Evolutionary conservation across 2,113 vertebrate species (phyloP).

Genomic region (Octodon degus): DNA sequence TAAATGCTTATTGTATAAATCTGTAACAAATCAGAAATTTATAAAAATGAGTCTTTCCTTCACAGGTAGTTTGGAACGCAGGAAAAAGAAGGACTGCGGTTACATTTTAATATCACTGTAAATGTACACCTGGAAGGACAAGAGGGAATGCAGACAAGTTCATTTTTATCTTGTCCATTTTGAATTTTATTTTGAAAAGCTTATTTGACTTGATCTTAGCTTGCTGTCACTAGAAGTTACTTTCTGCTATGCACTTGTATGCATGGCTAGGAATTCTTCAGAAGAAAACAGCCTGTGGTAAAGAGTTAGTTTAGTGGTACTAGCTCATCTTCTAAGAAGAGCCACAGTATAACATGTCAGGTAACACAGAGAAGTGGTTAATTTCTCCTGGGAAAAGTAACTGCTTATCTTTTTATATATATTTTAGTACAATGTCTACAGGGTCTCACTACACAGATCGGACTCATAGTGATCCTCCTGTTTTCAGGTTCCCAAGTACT

Average conservation of each 20-base stretch:
- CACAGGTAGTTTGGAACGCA: background rate
- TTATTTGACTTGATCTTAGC: constrained; percentile 22
- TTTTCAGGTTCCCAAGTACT: no score
- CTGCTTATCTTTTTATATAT: background rate
- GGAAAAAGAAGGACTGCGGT: background rate
- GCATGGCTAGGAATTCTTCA: background rate
- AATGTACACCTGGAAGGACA: background rate
- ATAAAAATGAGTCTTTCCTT: background rate
- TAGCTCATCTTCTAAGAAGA: constrained; percentile 7
- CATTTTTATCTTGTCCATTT: background rate
- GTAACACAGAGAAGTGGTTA: background rate
- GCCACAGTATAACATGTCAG: background rate
- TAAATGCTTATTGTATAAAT: background rate
- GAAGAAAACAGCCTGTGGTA: constrained; percentile 8
- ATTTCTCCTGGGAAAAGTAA: background rate
- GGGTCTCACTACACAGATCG: no score
- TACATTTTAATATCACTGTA: background rate
- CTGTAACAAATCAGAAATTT: background rate
- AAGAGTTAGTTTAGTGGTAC: background rate
- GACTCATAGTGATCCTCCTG: no score
- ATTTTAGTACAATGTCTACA: no score
- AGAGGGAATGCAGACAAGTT: background rate
- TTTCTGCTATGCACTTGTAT: background rate
- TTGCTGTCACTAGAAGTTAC: background rate
- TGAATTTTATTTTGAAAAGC: background rate